These are phyloP conservation scores for Geodia barretti DNA, from an alignment of 37 sponge, comb jelly and placozoan genomes.

Conservation along the genomic window DNA sequence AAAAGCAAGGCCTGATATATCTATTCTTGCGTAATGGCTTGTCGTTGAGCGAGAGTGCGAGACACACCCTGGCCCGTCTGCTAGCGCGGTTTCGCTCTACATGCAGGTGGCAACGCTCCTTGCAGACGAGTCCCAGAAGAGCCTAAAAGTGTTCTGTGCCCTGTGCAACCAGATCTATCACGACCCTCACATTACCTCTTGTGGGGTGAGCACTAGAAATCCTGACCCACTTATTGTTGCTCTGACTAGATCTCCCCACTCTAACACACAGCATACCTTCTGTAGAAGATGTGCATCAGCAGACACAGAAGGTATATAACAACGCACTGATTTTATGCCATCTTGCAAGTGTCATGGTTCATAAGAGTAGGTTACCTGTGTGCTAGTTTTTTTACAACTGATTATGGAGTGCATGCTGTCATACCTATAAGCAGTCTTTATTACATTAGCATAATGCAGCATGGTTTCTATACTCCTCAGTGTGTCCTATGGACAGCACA, in stretches of 20 bases:
- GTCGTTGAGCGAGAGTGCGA: no score
- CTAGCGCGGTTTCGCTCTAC: no score
- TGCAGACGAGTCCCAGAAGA: slow-evolving; percentile 56
- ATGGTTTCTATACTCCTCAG: no score
- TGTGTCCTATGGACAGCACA: slow-evolving; percentile 65
- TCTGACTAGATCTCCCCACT: background rate
- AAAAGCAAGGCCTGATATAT: no score
- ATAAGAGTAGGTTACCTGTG: background rate
- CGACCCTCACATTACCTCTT: slow-evolving; percentile 77
- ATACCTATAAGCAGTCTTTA: no score
- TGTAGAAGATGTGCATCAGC: slow-evolving; percentile 52
- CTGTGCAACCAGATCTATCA: slow-evolving; percentile 66
- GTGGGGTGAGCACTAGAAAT: slow-evolving; percentile 68
- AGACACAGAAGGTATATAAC: background rate
- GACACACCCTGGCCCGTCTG: no score
- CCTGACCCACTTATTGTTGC: background rate
- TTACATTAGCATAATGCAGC: no score
- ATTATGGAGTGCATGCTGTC: no score
- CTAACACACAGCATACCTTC: slow-evolving; percentile 66
- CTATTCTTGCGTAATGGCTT: no score
- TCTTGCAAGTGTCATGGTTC: background rate
- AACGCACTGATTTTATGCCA: no score
- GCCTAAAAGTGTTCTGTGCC: slow-evolving; percentile 69
- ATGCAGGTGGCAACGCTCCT: slow-evolving; percentile 46
- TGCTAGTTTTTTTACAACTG: slow-evolving; percentile 7